These are phyloP conservation scores for Acronicta leporina DNA, from an alignment of 2,888 invertebrate genomes.

Conservation along the genomic window DNA sequence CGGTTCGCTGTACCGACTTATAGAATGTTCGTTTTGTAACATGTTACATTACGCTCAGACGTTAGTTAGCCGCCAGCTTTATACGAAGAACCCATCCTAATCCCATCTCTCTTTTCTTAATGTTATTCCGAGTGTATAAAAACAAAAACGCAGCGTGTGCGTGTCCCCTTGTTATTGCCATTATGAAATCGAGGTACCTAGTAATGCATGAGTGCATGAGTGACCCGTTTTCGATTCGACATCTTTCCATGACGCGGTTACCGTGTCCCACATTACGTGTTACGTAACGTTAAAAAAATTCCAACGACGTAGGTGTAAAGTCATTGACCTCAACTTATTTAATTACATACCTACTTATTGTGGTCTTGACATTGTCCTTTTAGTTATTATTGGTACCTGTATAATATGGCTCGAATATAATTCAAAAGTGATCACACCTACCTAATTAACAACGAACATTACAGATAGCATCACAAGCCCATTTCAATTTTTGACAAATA, in stretches of 20 bases:
- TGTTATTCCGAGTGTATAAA: not conserved
- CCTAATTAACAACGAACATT: no score
- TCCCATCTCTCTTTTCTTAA: no score
- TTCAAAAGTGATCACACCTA: no score
- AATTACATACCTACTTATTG: not conserved
- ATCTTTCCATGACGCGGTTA: constrained; percentile 24
- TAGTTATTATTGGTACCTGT: not conserved
- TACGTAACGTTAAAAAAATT: constrained; percentile 6
- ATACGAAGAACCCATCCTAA: no score
- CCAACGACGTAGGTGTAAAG: not conserved
- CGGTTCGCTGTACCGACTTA: no score
- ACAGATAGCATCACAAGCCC: no score
- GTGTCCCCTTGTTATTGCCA: not conserved
- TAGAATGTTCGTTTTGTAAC: no score
- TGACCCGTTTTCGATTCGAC: constrained; percentile 25
- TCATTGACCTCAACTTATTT: not conserved
- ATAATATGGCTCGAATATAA: no score
- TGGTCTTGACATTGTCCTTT: constrained; percentile 29
- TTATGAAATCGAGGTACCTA: constrained; percentile 23
- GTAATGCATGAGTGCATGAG: not conserved
- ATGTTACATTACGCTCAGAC: no score
- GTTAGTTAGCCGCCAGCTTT: no score
- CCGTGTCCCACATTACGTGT: constrained; percentile 15
- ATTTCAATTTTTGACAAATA: no score
- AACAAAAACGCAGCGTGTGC: not conserved